Evolutionary conservation across 2,113 vertebrate species (phyloP), one percentile per base, ranked within the genome.

Genomic region (Eretmochelys imbricata): DNA sequence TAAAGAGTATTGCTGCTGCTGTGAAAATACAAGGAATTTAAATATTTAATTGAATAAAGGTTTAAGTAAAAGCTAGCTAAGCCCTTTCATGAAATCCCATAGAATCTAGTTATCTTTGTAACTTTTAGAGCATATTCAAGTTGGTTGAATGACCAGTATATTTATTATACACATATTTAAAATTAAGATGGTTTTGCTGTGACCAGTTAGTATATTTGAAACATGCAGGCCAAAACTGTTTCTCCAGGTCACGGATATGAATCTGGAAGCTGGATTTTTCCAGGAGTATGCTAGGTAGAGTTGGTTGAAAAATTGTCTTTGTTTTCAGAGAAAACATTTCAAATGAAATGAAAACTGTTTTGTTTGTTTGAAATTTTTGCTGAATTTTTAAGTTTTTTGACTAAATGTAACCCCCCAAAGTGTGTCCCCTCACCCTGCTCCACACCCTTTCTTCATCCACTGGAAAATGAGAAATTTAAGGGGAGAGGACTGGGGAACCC

Each of bases 401-500:
- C 20, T 42, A 38, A 42, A 24, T 38, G n/a, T n/a, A 75, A 75
- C 19, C 17, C 35, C n/a, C 2, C 10, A 75, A 38, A 9, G 31
- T 72, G 38, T 75, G 38, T 20, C 19, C 8, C n/a, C 20, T 42
- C 5, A 4, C 29, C 29, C 5, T 35, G 14, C 6, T 31, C 29
- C 5, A 3, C 29, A 3, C 6, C 59, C 11, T 91, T 3, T 72
- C 48, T 1, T 3, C 3, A 35, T 59, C 69, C 10, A 65, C 4
- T 78, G 10, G 35, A 62, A 89, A 87, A 72, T 50, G 53, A 12
- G 88, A 93, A 55, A 42, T 38, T 62, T 48, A 5, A 46, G 1
- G 1, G 59, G 2, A 48, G 6, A 13, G 1, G 69, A 22, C 0
- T 83, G 5, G 35, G 80, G 31, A 27, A 5, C 48, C 25, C 4